Evolutionary conservation across 1,140 invertebrate species (phyloP).

Genomic region (Drosophila equinoxialis): DNA sequence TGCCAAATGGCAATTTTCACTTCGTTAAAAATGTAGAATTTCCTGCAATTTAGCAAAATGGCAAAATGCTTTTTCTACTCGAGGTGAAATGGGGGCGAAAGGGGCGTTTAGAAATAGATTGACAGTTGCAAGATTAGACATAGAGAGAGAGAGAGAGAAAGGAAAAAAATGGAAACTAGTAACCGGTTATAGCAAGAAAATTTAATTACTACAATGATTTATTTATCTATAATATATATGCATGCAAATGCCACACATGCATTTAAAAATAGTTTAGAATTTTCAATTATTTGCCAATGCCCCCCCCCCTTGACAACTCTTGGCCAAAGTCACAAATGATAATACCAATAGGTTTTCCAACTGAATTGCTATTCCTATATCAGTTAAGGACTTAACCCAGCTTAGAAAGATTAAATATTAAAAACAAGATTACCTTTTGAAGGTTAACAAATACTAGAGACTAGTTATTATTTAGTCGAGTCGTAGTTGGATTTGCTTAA

Average conservation of each 20-base stretch:
- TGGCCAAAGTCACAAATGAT: too few relatives aligned
- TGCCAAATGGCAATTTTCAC: constrained; percentile 73
- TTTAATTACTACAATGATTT: constrained; percentile 3
- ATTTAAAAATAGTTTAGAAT: constrained; percentile 14
- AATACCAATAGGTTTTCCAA: too few relatives aligned
- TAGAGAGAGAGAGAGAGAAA: neutral
- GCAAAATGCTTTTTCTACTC: constrained; percentile 48
- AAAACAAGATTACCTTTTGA: too few relatives aligned
- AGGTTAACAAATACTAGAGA: too few relatives aligned
- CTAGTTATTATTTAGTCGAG: too few relatives aligned
- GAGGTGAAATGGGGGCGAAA: neutral
- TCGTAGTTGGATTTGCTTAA: too few relatives aligned
- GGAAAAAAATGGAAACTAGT: neutral
- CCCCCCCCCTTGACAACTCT: neutral
- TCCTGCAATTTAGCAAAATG: constrained; percentile 55
- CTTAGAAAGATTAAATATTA: too few relatives aligned
- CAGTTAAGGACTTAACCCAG: too few relatives aligned
- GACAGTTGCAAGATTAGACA: neutral
- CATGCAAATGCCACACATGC: neutral
- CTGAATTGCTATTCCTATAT: too few relatives aligned
- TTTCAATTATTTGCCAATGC: neutral
- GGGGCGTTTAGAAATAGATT: neutral
- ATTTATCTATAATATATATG: neutral
- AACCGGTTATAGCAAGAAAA: constrained; percentile 12
- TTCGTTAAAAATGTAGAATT: constrained; percentile 68